Evolutionary conservation across 2,797 vertebrate species (phyloP).

Genomic region (Clarias fuscus): DNA sequence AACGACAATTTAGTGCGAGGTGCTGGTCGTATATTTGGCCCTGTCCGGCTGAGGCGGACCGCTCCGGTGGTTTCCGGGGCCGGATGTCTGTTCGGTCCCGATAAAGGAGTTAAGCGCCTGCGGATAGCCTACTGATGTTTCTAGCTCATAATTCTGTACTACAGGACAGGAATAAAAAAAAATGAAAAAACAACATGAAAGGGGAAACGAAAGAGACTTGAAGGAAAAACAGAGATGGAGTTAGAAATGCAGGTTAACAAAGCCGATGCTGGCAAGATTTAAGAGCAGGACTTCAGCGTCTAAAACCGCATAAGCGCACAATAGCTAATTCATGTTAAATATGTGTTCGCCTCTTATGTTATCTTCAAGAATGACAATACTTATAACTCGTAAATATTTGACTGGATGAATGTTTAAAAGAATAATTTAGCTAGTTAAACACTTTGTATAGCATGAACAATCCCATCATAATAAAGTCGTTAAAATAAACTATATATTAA

Average conservation of each 20-base stretch:
- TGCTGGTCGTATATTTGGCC: constrained; percentile 74
- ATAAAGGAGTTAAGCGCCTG: constrained; percentile 83
- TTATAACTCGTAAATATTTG: too few species aligned
- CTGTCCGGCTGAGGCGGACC: constrained; percentile 65
- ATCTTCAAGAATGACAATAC: too few species aligned
- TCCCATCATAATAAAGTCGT: too few species aligned
- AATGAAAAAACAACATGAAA: constrained; percentile 13
- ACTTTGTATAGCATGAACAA: too few species aligned
- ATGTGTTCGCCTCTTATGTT: background rate
- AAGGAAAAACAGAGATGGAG: constrained; percentile 34
- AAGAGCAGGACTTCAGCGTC: constrained; percentile 13
- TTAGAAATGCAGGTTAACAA: constrained; percentile 2
- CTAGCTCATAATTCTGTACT: constrained; percentile 10
- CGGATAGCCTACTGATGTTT: constrained; percentile 53
- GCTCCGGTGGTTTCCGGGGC: constrained; percentile 91
- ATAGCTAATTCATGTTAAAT: background rate
- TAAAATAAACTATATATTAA: too few species aligned
- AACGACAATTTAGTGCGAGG: background rate
- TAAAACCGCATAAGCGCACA: background rate
- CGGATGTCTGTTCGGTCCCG: constrained; percentile 93
- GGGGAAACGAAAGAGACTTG: constrained; percentile 33
- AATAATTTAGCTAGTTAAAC: too few species aligned
- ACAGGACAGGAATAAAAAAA: background rate
- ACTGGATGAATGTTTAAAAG: too few species aligned
- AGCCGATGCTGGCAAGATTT: constrained; percentile 12